Conservation (phyloP, 1,140 invertebrate genomes). For the Drosophila equinoxialis region DNA sequence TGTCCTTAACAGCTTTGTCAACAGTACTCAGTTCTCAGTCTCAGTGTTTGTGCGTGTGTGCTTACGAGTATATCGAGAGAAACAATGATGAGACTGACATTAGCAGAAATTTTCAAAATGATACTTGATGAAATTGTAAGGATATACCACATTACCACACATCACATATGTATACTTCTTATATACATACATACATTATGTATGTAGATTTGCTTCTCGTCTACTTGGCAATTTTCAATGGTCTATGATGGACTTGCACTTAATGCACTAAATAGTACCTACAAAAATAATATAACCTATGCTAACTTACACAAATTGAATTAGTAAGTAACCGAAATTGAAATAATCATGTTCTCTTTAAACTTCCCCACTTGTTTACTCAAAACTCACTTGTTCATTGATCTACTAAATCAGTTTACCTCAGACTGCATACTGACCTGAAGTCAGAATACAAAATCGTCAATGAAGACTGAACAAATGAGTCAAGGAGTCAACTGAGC, state of each 20-base stretch:
- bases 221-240: neutral
- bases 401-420: too few relatives aligned
- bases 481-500: too few relatives aligned
- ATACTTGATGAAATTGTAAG: neutral
- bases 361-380: too few relatives aligned
- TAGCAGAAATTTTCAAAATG: neutral
- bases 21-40: constrained; percentile 14
- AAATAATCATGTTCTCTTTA: too few relatives aligned
- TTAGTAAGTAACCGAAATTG: too few relatives aligned
- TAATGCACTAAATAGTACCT: neutral
- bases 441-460: too few relatives aligned
- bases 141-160: too few relatives aligned
- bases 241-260: neutral
- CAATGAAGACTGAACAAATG: too few relatives aligned
- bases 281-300: too few relatives aligned
- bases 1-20: constrained; percentile 31
- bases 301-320: too few relatives aligned
- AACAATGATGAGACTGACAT: neutral
- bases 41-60: neutral
- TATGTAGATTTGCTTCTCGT: neutral
- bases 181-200: neutral
- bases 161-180: neutral
- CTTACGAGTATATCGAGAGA: neutral
- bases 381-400: too few relatives aligned
- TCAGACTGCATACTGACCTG: too few relatives aligned